Percentiles rank a stretch among this genome's conserved stretches.
Conservation (phyloP, 2,888 invertebrate genomes). For the Drymonia ruficornis region DNA sequence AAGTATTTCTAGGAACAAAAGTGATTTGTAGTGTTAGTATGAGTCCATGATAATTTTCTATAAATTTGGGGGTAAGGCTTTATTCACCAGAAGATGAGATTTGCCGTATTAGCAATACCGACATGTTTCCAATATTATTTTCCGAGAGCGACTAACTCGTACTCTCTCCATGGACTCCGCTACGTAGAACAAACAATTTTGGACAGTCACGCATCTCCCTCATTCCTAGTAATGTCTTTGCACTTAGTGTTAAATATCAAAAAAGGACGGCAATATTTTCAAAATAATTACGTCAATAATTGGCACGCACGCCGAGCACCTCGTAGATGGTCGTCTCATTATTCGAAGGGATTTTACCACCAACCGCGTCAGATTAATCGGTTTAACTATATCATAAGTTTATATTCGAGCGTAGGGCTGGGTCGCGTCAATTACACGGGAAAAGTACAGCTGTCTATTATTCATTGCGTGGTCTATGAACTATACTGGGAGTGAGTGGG, state of each 20-base stretch:
- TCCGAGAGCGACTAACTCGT: too few species aligned
- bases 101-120: too few species aligned
- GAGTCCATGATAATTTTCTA: too few species aligned
- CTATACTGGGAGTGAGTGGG: constrained; percentile 24
- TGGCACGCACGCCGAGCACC: constrained; percentile 72
- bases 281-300: constrained; percentile 84
- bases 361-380: constrained; percentile 82
- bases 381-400: constrained; percentile 81
- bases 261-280: constrained; percentile 78
- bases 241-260: constrained; percentile 77
- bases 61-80: too few species aligned
- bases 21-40: too few species aligned
- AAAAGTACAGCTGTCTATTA: constrained; percentile 79
- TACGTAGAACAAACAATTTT: too few species aligned
- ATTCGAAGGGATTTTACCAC: constrained; percentile 78
- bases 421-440: constrained; percentile 76
- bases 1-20: too few species aligned
- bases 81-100: too few species aligned
- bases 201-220: too few species aligned
- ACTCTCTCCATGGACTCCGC: too few species aligned
- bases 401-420: constrained; percentile 62
- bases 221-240: too few species aligned
- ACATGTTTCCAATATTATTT: too few species aligned
- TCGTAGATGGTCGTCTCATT: constrained; percentile 72
- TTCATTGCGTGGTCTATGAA: constrained; percentile 55